These are phyloP conservation scores for Eupleurogrammus muticus DNA, from an alignment of 2,797 vertebrate species.

Conservation along the genomic window DNA sequence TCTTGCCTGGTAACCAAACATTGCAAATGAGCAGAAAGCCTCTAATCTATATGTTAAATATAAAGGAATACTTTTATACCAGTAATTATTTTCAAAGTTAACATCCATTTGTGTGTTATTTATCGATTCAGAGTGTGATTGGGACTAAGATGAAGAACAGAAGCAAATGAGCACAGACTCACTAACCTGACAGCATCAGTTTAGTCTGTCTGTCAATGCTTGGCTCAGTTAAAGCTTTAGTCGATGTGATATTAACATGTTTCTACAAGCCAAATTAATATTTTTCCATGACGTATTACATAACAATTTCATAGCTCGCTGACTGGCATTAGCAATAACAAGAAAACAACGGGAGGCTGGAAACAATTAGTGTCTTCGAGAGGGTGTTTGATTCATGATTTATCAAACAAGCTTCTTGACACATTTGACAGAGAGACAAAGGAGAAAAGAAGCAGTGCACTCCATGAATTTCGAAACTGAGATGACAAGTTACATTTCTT, in stretches of 20 bases:
- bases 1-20: no score
- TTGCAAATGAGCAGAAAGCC: not conserved
- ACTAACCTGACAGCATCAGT: not conserved
- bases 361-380: slow-evolving; percentile 26
- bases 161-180: not conserved
- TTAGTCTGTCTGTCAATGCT: not conserved
- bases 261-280: slow-evolving; percentile 27
- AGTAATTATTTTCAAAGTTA: not conserved
- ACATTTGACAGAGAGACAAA: not conserved
- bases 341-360: slow-evolving; percentile 32
- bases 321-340: slow-evolving; percentile 13
- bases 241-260: slow-evolving; percentile 6
- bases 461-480: not conserved
- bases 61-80: not conserved
- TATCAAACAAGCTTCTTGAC: slow-evolving; percentile 7
- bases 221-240: slow-evolving; percentile 5
- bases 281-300: slow-evolving; percentile 23
- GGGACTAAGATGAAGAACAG: no score
- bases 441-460: not conserved
- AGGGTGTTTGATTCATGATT: slow-evolving; percentile 29
- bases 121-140: not conserved
- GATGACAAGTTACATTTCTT: not conserved
- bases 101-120: not conserved
- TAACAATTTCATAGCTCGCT: slow-evolving; percentile 27
- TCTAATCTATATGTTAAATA: not conserved